Evolutionary conservation across 2,797 vertebrate genomes (phyloP), one percentile per base, ranked within the genome.

Genomic region (Enteromius treurensis): DNA sequence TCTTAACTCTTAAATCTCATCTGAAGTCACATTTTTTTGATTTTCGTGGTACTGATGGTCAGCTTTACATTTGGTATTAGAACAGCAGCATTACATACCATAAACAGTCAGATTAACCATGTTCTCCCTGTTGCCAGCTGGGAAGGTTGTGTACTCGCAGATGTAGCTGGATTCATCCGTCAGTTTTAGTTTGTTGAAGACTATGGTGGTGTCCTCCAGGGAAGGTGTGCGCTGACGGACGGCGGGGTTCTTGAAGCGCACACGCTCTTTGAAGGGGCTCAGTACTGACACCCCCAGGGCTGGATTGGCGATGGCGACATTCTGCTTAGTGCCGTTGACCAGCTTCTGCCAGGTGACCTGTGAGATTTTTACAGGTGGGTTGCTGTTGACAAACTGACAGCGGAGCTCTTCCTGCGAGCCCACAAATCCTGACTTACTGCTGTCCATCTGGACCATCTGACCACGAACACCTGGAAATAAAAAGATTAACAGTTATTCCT

Each of bases 121-220:
- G 91, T 96, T 97, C 90, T 99, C 98, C 32, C 97, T 87, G 91
- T 99, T 99, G 87, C 98, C 98, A 0, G 96, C 95, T 0, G 98
- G 98, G 90, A 99, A 99, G 0, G 98, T 99, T 13, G 98, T 97
- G 87, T 98, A 99, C 94, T 99, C 98, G 82, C 98, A 99, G 93
- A 99, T 99, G 94, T 99, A 99, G 11, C 95, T 92, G 0, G 96
- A 96, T 81, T 99, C 98, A 4, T 99, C 98, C 0, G 95, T 91
- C 84, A 99, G 93, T 89, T 96, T 95, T 4, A 99, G 94, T 26
- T 90, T 91, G 14, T 94, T 96, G 70, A 99, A 95, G 87, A 94
- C 93, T 88, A 99, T 97, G 89, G 97, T 98, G 69, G 97, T 98
- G 42, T 99, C 98, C 3, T 94, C 96, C 73, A 96, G 93, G 45